phyloP scores from a whole-genome alignment of 2,888 invertebrate genomes.

The Ichneumoninae sp. region DNA sequence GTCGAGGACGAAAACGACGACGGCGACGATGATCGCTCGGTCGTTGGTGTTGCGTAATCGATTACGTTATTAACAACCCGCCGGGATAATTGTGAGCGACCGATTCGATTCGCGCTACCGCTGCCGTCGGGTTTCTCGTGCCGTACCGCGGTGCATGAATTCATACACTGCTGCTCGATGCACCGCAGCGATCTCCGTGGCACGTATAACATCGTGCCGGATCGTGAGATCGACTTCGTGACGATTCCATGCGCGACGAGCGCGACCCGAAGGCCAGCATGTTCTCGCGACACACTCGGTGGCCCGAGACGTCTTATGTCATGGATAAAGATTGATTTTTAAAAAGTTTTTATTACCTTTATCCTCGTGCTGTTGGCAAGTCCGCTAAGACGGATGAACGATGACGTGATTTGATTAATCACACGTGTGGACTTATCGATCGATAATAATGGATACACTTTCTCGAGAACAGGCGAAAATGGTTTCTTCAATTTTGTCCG shows the following conservation, averaged over 20 bases:
- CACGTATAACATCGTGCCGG: slow-evolving; percentile 46
- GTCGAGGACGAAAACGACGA: slow-evolving; percentile 42
- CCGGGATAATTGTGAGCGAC: slow-evolving; percentile 59
- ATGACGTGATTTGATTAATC: neutral
- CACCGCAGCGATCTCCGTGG: slow-evolving; percentile 26
- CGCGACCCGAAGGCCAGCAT: slow-evolving; percentile 49
- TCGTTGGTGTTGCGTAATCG: slow-evolving; percentile 68
- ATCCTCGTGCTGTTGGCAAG: neutral
- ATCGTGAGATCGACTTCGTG: slow-evolving; percentile 57
- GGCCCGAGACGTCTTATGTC: slow-evolving; percentile 32
- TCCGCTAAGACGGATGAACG: neutral
- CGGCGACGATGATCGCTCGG: slow-evolving; percentile 49
- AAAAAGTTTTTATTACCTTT: neutral
- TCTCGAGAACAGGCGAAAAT: too few species aligned
- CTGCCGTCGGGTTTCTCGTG: slow-evolving; percentile 17
- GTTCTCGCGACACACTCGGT: slow-evolving; percentile 29
- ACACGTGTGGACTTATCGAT: too few species aligned
- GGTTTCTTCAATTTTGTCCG: neutral
- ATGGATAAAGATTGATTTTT: slow-evolving; percentile 11
- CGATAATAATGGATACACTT: too few species aligned
- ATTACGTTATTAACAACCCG: slow-evolving; percentile 68
- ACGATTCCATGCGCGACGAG: slow-evolving; percentile 47
- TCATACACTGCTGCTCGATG: slow-evolving; percentile 23
- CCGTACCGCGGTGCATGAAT: slow-evolving; percentile 18
- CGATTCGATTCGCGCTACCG: slow-evolving; percentile 52